Percentiles rank a stretch among this genome's conserved stretches.
phyloP scores from a whole-genome alignment of 2,888 invertebrate species.

The Parnassius orleans region DNA sequence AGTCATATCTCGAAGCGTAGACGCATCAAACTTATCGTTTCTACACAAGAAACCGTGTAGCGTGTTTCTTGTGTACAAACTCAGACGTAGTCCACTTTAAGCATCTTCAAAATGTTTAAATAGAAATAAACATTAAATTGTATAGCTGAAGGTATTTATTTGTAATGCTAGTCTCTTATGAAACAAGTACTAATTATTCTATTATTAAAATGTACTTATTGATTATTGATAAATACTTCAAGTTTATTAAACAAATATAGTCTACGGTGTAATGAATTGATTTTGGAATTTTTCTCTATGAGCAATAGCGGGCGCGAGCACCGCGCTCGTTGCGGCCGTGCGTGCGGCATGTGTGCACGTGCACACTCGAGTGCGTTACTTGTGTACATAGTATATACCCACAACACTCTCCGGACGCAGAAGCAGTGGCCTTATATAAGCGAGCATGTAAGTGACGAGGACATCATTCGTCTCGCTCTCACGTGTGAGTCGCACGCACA shows the following conservation, averaged over 20 bases:
- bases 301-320: constrained; percentile 57
- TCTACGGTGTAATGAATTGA: constrained; percentile 79
- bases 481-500: constrained; percentile 22
- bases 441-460: constrained; percentile 10
- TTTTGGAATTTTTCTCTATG: constrained; percentile 75
- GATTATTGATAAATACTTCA: constrained; percentile 81
- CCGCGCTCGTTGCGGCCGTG: constrained; percentile 25
- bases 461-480: constrained; percentile 1
- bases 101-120: constrained; percentile 78
- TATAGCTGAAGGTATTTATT: constrained; percentile 81
- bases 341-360: constrained; percentile 13
- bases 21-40: constrained; percentile 67
- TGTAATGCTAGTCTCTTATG: constrained; percentile 81
- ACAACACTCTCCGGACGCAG: constrained; percentile 40
- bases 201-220: constrained; percentile 81
- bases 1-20: constrained; percentile 79
- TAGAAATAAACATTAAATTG: constrained; percentile 78
- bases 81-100: constrained; percentile 72
- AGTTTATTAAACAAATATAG: constrained; percentile 79
- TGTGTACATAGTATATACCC: neutral
- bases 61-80: constrained; percentile 64
- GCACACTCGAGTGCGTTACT: neutral
- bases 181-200: constrained; percentile 81
- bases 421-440: constrained; percentile 28
- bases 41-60: constrained; percentile 58